These are phyloP conservation scores for Megalopta genalis DNA, from an alignment of 1,140 invertebrate genomes.

Conservation along the genomic window DNA sequence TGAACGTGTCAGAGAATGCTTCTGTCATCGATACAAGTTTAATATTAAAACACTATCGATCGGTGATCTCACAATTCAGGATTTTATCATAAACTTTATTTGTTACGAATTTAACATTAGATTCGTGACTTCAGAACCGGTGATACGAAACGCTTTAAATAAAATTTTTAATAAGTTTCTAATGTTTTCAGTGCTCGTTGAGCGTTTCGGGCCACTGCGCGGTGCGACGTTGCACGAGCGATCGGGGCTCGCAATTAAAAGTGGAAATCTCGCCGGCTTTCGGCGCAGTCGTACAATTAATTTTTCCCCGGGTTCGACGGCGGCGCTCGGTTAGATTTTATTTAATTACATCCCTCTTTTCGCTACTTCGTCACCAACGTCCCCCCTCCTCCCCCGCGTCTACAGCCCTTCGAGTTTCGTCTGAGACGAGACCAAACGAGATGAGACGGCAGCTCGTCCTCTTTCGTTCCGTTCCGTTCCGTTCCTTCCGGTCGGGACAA, in stretches of 20 bases:
- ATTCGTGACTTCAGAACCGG: too few relatives aligned
- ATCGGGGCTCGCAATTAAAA: constrained; percentile 60
- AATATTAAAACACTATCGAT: too few relatives aligned
- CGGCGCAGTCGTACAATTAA: constrained; percentile 56
- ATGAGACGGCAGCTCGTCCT: background rate
- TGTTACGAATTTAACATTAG: too few relatives aligned
- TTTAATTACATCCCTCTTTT: constrained; percentile 56
- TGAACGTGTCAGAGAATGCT: too few relatives aligned
- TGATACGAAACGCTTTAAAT: too few relatives aligned
- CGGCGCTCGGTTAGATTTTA: constrained; percentile 57
- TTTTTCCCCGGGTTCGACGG: constrained; percentile 49
- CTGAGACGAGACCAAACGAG: background rate
- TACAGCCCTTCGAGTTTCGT: background rate
- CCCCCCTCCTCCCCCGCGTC: too few relatives aligned
- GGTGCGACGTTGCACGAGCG: background rate
- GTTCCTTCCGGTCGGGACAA: constrained; percentile 20
- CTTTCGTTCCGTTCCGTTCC: background rate
- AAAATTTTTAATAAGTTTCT: too few relatives aligned
- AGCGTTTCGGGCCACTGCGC: too few relatives aligned
- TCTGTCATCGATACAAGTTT: too few relatives aligned
- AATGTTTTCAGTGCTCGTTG: too few relatives aligned
- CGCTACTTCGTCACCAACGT: background rate
- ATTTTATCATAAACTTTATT: too few relatives aligned
- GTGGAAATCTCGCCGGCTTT: constrained; percentile 55
- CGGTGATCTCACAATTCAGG: too few relatives aligned